Conservation (phyloP, 2,797 vertebrate species). For the Limosa lapponica region DNA sequence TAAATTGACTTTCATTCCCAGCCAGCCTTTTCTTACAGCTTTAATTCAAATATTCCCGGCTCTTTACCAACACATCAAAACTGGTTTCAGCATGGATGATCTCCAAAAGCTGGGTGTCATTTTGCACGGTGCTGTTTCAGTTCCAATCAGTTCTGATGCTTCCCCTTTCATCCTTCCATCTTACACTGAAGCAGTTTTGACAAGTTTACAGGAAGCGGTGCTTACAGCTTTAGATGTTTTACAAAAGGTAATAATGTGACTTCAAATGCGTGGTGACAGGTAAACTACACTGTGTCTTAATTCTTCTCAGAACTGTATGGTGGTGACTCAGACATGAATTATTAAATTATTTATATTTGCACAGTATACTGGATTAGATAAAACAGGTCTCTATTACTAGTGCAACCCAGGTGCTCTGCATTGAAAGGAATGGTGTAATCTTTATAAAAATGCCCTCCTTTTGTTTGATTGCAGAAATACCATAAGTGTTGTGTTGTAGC, state of each 20-base stretch:
- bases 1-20: conserved; percentile 94
- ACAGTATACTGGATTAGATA: background rate
- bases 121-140: conserved; percentile 94
- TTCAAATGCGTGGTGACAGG: conserved; percentile 4
- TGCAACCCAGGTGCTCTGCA: background rate
- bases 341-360: background rate
- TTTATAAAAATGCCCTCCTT: background rate
- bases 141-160: conserved; percentile 98
- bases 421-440: background rate
- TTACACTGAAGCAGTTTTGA: conserved; percentile 96
- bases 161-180: conserved; percentile 98
- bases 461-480: background rate
- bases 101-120: conserved; percentile 93
- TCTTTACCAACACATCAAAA: conserved; percentile 97
- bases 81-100: conserved; percentile 97
- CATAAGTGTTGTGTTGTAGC: background rate
- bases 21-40: conserved; percentile 98
- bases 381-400: background rate
- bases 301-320: background rate
- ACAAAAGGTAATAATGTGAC: conserved; percentile 89
- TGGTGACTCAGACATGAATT: background rate
- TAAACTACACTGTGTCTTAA: background rate
- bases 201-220: conserved; percentile 96
- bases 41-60: conserved; percentile 98
- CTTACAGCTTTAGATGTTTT: conserved; percentile 95